These are phyloP conservation scores for Sardina pilchardus DNA, from an alignment of 2,113 vertebrate genomes.

Conservation along the genomic window DNA sequence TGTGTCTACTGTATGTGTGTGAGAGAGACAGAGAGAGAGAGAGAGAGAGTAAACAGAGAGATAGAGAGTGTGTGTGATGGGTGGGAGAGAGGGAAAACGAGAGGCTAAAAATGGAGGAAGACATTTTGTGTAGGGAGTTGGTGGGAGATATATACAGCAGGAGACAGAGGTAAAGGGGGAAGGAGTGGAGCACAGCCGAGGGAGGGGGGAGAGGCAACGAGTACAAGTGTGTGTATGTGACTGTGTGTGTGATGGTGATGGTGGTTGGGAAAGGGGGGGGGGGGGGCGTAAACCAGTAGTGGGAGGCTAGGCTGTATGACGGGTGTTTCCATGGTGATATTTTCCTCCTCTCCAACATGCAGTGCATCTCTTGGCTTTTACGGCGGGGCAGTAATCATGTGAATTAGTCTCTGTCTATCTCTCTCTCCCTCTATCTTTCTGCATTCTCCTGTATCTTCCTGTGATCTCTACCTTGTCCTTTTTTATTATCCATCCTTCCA, in stretches of 20 bases:
- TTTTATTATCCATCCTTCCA: neutral
- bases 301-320: slow-evolving; percentile 42
- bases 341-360: slow-evolving; percentile 51
- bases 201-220: too few relatives aligned
- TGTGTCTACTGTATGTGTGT: neutral
- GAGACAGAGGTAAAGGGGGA: too few relatives aligned
- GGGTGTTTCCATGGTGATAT: slow-evolving; percentile 58
- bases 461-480: neutral
- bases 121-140: too few relatives aligned
- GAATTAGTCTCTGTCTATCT: slow-evolving; percentile 18
- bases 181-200: too few relatives aligned
- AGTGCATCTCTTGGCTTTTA: slow-evolving; percentile 41
- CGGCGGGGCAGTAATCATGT: slow-evolving; percentile 20
- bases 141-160: too few relatives aligned
- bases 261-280: neutral
- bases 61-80: neutral
- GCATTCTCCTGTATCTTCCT: neutral
- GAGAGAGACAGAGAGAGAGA: neutral
- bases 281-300: slow-evolving; percentile 35
- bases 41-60: neutral
- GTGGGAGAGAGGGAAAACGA: neutral
- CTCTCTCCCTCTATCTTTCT: slow-evolving; percentile 7
- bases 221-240: neutral
- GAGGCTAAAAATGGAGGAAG: neutral
- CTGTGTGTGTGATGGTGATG: neutral